phyloP scores from a whole-genome alignment of 2,888 invertebrate species.

The Calameuta pallipes region DNA sequence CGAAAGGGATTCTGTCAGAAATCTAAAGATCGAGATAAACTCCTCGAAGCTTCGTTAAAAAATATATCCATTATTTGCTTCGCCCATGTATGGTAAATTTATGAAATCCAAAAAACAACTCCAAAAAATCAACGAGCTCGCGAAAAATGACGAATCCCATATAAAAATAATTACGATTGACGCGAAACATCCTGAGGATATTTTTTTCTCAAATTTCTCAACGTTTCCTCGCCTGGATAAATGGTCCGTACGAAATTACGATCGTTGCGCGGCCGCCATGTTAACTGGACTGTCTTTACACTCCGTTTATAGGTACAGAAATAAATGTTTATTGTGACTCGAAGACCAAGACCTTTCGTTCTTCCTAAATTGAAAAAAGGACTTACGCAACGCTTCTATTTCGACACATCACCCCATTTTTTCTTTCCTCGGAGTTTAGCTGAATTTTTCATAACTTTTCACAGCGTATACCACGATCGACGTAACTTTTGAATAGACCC shows the following conservation, averaged over 20 bases:
- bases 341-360: neutral
- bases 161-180: neutral
- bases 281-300: neutral
- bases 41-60: neutral
- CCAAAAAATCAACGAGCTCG: neutral
- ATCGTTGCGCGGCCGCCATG: neutral
- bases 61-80: neutral
- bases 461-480: neutral
- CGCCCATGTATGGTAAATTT: neutral
- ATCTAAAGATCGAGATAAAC: too few species aligned
- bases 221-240: too few species aligned
- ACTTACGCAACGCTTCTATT: neutral
- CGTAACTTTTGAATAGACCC: neutral
- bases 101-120: neutral
- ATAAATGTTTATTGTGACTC: neutral
- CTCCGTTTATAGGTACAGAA: neutral
- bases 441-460: neutral
- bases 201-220: too few species aligned
- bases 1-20: too few species aligned
- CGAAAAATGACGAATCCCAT: too few species aligned
- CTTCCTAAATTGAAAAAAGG: neutral
- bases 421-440: neutral
- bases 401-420: neutral
- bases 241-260: neutral
- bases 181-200: neutral